Evolutionary conservation across 1,140 invertebrate species (phyloP).

Genomic region (Bombus superbus): DNA sequence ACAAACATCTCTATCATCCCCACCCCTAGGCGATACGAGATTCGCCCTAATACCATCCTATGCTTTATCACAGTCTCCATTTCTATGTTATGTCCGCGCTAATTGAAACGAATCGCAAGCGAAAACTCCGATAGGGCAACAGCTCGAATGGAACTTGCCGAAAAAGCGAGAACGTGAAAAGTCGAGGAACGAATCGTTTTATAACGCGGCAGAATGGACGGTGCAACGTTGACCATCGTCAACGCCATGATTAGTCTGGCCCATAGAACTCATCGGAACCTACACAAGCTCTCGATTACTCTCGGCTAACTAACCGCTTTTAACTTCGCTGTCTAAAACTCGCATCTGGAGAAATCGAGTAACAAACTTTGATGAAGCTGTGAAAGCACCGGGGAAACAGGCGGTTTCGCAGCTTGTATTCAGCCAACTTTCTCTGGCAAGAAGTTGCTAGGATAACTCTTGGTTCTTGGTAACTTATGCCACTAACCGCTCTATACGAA

Average conservation of each 20-base stretch:
- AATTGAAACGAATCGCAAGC: slow-evolving; percentile 38
- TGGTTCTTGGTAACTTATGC: slow-evolving; percentile 1
- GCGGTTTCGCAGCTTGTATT: slow-evolving; percentile 24
- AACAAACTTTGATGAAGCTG: slow-evolving; percentile 55
- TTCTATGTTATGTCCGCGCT: neutral
- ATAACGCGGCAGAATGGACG: neutral
- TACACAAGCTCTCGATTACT: slow-evolving; percentile 44
- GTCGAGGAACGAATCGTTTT: neutral
- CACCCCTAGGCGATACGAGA: neutral
- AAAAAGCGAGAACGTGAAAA: neutral
- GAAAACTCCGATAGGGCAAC: neutral
- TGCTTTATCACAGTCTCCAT: neutral
- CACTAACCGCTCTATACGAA: neutral
- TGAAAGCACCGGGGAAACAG: slow-evolving; percentile 35
- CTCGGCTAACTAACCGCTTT: slow-evolving; percentile 38
- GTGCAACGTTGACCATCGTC: slow-evolving; percentile 10
- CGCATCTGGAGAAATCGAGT: slow-evolving; percentile 49
- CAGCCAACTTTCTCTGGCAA: slow-evolving; percentile 8
- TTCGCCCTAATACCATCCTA: neutral
- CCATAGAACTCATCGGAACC: neutral
- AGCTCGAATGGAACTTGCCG: neutral
- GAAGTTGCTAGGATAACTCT: slow-evolving; percentile 17
- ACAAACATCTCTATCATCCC: neutral
- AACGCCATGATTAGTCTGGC: slow-evolving; percentile 38
- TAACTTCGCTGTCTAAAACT: slow-evolving; percentile 24